Conservation (phyloP, 2,113 vertebrate genomes). For the Mola mola region DNA sequence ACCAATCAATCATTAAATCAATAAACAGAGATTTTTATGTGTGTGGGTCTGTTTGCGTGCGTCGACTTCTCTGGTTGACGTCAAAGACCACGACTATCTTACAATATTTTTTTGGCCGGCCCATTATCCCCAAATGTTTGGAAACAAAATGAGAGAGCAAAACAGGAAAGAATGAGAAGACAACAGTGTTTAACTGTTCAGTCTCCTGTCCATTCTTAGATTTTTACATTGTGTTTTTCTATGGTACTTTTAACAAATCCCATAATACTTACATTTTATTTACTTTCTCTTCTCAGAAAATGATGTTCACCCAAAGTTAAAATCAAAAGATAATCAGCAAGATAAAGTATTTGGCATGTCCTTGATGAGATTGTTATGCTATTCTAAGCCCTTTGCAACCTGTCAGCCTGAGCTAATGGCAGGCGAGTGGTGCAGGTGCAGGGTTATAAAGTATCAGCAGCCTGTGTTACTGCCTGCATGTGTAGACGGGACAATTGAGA, state of each 20-base stretch:
- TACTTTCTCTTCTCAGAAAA: no score
- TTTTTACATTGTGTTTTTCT: no score
- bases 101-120: not conserved
- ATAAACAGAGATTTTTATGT: conserved; percentile 29
- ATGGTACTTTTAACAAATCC: no score
- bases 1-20: conserved; percentile 35
- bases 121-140: conserved; percentile 12
- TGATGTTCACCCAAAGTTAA: no score
- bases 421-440: conserved; percentile 19
- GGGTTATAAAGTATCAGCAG: conserved; percentile 50
- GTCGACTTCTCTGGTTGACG: conserved; percentile 27
- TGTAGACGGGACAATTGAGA: conserved; percentile 41
- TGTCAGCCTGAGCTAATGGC: conserved; percentile 31
- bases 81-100: conserved; percentile 36
- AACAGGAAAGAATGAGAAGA: not conserved
- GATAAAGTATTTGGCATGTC: not conserved
- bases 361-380: conserved; percentile 34
- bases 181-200: not conserved
- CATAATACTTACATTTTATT: no score
- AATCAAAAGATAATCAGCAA: no score
- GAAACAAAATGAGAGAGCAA: conserved; percentile 2
- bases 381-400: conserved; percentile 24
- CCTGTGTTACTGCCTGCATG: conserved; percentile 10
- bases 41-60: not conserved
- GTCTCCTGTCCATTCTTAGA: not conserved